Evolutionary conservation across 2,797 vertebrate species (phyloP).

Genomic region (Acrossocheilus fasciatus): DNA sequence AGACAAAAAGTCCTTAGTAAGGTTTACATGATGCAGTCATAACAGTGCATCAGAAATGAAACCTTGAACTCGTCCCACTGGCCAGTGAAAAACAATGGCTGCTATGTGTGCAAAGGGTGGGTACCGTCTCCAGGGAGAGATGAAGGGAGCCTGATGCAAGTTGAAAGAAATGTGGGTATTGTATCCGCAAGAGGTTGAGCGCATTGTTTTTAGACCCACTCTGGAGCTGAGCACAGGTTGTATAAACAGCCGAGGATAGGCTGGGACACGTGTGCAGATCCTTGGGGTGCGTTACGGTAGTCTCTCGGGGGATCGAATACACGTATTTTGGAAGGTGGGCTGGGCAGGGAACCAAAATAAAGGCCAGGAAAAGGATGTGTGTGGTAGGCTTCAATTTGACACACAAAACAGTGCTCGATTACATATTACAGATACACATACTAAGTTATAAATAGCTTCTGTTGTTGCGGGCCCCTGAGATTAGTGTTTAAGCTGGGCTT

Average conservation of each 20-base stretch:
- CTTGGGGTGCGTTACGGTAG: neutral
- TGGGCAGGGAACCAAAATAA: conserved; percentile 39
- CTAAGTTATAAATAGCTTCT: conserved; percentile 44
- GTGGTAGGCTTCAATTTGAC: conserved; percentile 50
- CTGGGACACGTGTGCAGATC: conserved; percentile 36
- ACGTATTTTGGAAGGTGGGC: conserved; percentile 2
- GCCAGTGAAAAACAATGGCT: conserved; percentile 61
- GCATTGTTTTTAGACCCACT: conserved; percentile 36
- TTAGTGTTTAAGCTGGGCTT: conserved; percentile 55
- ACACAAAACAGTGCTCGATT: conserved; percentile 65
- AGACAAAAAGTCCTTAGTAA: conserved; percentile 45
- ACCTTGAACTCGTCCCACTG: conserved; percentile 60
- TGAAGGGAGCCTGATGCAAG: conserved; percentile 78
- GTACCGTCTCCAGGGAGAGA: conserved; percentile 60
- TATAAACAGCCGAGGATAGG: conserved; percentile 32
- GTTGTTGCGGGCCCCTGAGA: conserved; percentile 53
- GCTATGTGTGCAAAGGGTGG: conserved; percentile 63
- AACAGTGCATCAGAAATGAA: conserved; percentile 72
- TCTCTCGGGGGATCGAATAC: neutral
- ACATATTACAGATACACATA: conserved; percentile 54
- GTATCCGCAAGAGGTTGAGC: conserved; percentile 64
- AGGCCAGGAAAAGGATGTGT: conserved; percentile 65
- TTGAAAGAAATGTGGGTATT: conserved; percentile 76
- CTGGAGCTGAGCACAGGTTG: conserved; percentile 20
- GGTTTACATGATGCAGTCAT: conserved; percentile 78